Conservation (phyloP, 2,888 invertebrate species). For the Pediacus dermestoides region DNA sequence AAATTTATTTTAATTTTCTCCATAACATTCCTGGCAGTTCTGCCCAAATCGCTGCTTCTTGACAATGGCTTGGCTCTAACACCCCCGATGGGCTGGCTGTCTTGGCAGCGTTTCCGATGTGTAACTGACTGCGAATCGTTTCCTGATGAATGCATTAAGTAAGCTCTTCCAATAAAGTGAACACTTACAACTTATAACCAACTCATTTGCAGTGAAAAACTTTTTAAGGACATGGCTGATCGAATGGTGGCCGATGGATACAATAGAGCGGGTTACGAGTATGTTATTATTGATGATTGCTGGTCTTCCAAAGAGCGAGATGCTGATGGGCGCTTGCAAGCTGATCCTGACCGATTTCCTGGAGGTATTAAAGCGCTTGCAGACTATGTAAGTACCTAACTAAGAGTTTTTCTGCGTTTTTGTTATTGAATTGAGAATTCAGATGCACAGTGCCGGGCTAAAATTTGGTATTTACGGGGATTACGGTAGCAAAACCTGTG, state of each 20-base stretch:
- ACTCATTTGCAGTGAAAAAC: conserved; percentile 49
- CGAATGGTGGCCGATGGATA: conserved; percentile 58
- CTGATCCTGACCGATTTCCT: conserved; percentile 59
- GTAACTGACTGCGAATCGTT: not conserved
- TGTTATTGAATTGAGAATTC: conserved; percentile 13
- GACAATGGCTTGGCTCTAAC: conserved; percentile 7
- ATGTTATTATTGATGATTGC: conserved; percentile 60
- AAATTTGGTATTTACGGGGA: conserved; percentile 82
- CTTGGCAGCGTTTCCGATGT: conserved; percentile 7
- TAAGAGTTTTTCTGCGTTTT: too few relatives aligned
- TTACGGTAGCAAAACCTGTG: conserved; percentile 74
- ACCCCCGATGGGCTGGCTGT: conserved; percentile 5
- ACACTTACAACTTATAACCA: not conserved
- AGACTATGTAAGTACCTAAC: conserved; percentile 59
- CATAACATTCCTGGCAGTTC: too few relatives aligned
- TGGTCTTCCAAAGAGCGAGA: conserved; percentile 56
- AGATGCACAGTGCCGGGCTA: conserved; percentile 70
- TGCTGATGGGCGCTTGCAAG: conserved; percentile 49
- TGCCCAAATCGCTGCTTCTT: not conserved
- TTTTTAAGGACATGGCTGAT: conserved; percentile 56
- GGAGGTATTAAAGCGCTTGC: conserved; percentile 58
- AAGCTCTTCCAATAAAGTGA: too few relatives aligned
- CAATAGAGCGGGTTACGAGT: conserved; percentile 58
- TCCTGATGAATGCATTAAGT: conserved; percentile 5
- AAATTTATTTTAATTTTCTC: too few relatives aligned